Percentiles rank a stretch among this genome's conserved stretches.
Conservation (phyloP, 2,888 invertebrate genomes). For the Aradus depressus region DNA sequence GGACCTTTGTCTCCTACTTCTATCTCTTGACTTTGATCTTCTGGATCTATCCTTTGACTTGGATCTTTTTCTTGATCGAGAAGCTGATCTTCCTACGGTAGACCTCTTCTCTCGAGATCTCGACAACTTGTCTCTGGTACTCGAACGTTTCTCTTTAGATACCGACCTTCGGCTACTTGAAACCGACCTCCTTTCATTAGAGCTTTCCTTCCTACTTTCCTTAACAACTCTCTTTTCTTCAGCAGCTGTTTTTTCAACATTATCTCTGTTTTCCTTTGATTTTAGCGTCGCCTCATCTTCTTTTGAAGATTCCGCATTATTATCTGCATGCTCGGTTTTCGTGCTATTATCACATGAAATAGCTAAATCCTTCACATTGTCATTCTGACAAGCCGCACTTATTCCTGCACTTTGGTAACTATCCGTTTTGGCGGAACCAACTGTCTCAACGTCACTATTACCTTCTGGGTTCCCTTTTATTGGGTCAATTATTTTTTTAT, state of each 20-base stretch:
- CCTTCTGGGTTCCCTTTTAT: no score
- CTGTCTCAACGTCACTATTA: no score
- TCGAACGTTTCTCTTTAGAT: background rate
- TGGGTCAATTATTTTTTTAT: no score
- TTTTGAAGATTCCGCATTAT: background rate
- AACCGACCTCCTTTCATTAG: background rate
- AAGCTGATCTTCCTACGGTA: background rate
- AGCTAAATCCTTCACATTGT: no score
- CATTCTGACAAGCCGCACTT: no score
- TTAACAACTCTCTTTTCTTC: background rate
- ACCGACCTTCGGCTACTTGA: slow-evolving; percentile 9
- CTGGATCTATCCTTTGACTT: slow-evolving; percentile 13
- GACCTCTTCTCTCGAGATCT: background rate
- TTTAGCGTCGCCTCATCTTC: background rate
- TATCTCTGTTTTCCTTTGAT: background rate
- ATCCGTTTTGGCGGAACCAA: no score
- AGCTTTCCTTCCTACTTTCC: background rate
- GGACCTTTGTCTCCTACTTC: background rate
- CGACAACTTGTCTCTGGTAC: background rate
- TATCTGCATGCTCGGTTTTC: background rate
- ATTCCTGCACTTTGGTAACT: no score
- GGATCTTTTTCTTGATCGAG: slow-evolving; percentile 5
- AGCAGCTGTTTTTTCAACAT: background rate
- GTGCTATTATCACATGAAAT: no score
- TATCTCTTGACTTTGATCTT: slow-evolving; percentile 13